phyloP scores from a whole-genome alignment of 2,113 vertebrate genomes.

The Gymnobelideus leadbeateri region DNA sequence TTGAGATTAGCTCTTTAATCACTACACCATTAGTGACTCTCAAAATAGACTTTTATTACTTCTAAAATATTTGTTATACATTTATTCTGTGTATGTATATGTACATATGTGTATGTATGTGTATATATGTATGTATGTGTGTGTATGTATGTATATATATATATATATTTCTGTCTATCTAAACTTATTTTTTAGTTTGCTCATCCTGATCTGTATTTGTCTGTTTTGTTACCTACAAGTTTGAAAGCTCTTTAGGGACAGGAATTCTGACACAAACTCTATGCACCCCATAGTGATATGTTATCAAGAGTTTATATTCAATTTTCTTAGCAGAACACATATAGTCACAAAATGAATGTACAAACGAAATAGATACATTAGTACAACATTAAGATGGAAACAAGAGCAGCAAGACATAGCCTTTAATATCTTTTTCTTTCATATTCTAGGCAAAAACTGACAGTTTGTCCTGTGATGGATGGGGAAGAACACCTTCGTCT shows the following conservation, averaged over 20 bases:
- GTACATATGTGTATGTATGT: no score
- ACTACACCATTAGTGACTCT: not conserved
- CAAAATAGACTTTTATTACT: no score
- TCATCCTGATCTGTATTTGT: not conserved
- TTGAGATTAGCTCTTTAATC: not conserved
- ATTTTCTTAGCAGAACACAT: not conserved
- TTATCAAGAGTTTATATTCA: not conserved
- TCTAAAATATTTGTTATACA: not conserved
- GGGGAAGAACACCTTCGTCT: conserved; percentile 90
- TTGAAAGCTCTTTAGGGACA: not conserved
- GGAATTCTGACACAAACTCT: not conserved
- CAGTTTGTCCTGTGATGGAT: conserved; percentile 90
- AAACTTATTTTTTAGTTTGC: not conserved
- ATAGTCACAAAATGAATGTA: not conserved
- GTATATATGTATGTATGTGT: not conserved
- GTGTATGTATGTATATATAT: not conserved
- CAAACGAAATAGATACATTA: not conserved
- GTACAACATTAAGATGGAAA: not conserved
- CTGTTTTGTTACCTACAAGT: not conserved
- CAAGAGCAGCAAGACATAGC: not conserved
- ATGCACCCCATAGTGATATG: not conserved
- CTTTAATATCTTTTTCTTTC: conserved; percentile 4
- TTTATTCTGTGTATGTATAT: not conserved
- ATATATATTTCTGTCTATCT: no score
- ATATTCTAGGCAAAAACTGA: conserved; percentile 88